phyloP scores from a whole-genome alignment of 2,113 vertebrate species.

The Colistium nudipinnis region DNA sequence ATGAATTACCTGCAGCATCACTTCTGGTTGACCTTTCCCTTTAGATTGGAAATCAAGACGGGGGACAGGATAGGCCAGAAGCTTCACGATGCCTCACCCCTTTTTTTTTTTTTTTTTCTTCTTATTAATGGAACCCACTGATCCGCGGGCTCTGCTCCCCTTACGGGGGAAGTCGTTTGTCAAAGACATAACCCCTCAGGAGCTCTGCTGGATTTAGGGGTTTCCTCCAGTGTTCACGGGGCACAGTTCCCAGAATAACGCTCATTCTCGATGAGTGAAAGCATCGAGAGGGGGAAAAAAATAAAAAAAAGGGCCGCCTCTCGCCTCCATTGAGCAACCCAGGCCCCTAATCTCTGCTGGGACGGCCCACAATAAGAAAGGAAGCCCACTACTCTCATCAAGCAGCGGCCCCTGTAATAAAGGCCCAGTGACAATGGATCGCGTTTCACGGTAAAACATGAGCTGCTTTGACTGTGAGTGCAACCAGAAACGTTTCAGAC shows the following conservation, averaged over 20 bases:
- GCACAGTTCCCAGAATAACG: slow-evolving; percentile 76
- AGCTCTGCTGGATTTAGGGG: slow-evolving; percentile 73
- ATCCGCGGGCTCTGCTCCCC: slow-evolving; percentile 36
- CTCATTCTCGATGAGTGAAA: slow-evolving; percentile 76
- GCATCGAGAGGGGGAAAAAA: slow-evolving; percentile 46
- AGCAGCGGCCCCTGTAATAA: slow-evolving; percentile 49
- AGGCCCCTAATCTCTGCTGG: slow-evolving; percentile 74
- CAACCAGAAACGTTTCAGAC: slow-evolving; percentile 33
- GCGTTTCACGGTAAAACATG: slow-evolving; percentile 59
- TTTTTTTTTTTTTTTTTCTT: background rate
- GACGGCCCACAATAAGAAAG: slow-evolving; percentile 62
- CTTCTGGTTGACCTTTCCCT: slow-evolving; percentile 36
- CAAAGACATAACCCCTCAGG: slow-evolving; percentile 70
- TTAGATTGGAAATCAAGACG: slow-evolving; percentile 40
- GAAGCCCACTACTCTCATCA: slow-evolving; percentile 58
- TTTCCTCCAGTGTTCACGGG: slow-evolving; percentile 66
- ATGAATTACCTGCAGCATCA: slow-evolving; percentile 40
- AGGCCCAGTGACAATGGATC: slow-evolving; percentile 55
- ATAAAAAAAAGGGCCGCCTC: slow-evolving; percentile 51
- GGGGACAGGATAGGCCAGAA: slow-evolving; percentile 23
- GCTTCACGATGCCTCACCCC: slow-evolving; percentile 21
- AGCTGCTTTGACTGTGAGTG: slow-evolving; percentile 22
- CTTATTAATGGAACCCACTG: slow-evolving; percentile 52
- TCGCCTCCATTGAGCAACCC: slow-evolving; percentile 63
- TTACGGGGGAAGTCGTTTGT: slow-evolving; percentile 62